These are phyloP conservation scores for Lerista edwardsae DNA, from an alignment of 2,797 vertebrate genomes.

Conservation along the genomic window DNA sequence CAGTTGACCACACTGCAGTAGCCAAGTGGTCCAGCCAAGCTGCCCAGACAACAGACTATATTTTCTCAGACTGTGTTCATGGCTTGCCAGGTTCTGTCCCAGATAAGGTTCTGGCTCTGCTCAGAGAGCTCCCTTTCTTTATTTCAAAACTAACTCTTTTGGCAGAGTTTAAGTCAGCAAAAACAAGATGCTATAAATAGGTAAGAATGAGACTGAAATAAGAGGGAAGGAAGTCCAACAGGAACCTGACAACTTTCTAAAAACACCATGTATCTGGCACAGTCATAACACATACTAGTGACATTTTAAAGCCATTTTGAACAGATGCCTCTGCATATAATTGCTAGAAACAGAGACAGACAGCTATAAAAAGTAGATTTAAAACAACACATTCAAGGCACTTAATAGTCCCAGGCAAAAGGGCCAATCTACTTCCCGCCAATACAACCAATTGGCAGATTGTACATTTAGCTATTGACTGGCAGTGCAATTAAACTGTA, in stretches of 20 bases:
- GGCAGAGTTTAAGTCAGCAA: background rate
- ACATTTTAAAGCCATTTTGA: conserved; percentile 48
- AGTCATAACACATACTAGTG: conserved; percentile 40
- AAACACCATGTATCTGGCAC: conserved; percentile 59
- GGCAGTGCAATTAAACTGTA: conserved; percentile 12
- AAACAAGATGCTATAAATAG: conserved; percentile 1
- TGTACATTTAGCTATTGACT: conserved; percentile 11
- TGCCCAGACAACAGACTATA: background rate
- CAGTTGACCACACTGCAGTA: too few relatives aligned
- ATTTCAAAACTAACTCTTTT: conserved; percentile 3
- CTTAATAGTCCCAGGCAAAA: conserved; percentile 54
- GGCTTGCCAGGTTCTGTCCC: background rate
- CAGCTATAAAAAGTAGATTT: conserved; percentile 52
- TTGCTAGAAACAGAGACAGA: conserved; percentile 44
- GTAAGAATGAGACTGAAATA: background rate
- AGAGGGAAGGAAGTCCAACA: conserved; percentile 22
- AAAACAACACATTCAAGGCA: conserved; percentile 61
- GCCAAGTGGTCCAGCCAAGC: too few relatives aligned
- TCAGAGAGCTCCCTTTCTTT: too few relatives aligned
- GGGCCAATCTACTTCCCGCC: conserved; percentile 30
- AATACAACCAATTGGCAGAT: conserved; percentile 9
- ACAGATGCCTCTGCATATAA: conserved; percentile 48
- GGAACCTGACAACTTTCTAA: conserved; percentile 45
- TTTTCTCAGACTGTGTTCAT: background rate
- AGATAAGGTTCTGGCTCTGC: background rate